Evolutionary conservation across 2,113 vertebrate species (phyloP).

Genomic region (Ciconia boyciana): DNA sequence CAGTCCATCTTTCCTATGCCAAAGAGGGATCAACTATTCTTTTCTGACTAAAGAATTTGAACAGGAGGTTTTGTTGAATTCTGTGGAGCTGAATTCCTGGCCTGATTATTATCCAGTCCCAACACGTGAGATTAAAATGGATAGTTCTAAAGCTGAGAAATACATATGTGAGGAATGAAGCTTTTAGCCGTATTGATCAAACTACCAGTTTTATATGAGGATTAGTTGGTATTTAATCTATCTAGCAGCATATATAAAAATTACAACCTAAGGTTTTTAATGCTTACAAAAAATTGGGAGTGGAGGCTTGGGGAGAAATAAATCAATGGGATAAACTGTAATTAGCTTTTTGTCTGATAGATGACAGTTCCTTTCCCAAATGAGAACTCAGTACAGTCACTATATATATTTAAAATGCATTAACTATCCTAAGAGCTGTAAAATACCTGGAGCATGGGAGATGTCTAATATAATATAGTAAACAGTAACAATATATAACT

Average conservation of each 20-base stretch:
- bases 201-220: constrained; percentile 24
- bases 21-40: neutral
- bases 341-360: constrained; percentile 48
- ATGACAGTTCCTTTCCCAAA: neutral
- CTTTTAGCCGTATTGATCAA: constrained; percentile 51
- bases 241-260: constrained; percentile 35
- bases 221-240: constrained; percentile 49
- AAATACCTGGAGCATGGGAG: constrained; percentile 36
- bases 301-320: constrained; percentile 7
- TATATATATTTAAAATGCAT: constrained; percentile 51
- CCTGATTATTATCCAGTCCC: no score
- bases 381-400: neutral
- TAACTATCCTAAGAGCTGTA: constrained; percentile 44
- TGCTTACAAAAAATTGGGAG: constrained; percentile 29
- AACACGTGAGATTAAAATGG: neutral
- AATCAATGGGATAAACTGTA: constrained; percentile 41
- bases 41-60: neutral
- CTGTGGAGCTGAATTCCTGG: neutral
- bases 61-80: neutral
- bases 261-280: constrained; percentile 28
- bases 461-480: constrained; percentile 49
- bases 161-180: neutral
- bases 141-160: constrained; percentile 10
- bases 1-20: neutral
- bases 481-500: constrained; percentile 41